Base-by-base conservation (phyloP, 1,140 invertebrate genomes). In the Vollenhovia emeryi region DNA sequence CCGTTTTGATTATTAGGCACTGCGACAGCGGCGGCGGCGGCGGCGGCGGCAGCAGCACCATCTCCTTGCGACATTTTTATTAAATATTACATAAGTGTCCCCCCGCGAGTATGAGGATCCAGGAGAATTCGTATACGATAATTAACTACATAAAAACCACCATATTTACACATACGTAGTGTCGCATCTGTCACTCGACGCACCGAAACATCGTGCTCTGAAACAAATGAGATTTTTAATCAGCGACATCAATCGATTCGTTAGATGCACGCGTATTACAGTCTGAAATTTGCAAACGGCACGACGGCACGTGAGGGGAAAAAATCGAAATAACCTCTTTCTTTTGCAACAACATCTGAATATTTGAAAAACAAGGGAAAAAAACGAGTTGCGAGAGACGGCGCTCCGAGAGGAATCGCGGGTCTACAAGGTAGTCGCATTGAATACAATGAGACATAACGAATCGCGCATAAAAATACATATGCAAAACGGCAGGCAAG, bases 1-100 rank as follows among this genome's bases (percentile, higher is more conserved):
- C 91, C 87, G 86, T 94, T 94, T 62, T 91, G 92, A 90, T 94
- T 94, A 76, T 93, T 93, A 40, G 85, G 76, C 57, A 91, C 74
- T 59, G 90, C 91, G 59, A 86, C 75, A 85, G n/a, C n/a, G n/a
- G n/a, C n/a, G n/a, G n/a, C n/a, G n/a, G n/a, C n/a, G n/a, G n/a
- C n/a, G n/a, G n/a, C n/a, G n/a, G 90, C 91, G 59, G 86, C 75
- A 85, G 90, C 83, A 75, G 90, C 85, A 82, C 90, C 88, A 60
- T 94, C 90, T 62, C 88, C 87, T 89, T 92, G 91, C 76, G 94
- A 89, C 93, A 94, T 94, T 87, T 80, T 82, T 85, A 68, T 82
- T 85, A 68, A 79, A 79, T 86, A 76, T 76, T 71, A 87, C 80
- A 64, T 89, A 90, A 71, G 45, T 78, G 78, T 1, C 33, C 45